Conservation (phyloP, 1,140 invertebrate species). For the Bradynema listronoti region DNA sequence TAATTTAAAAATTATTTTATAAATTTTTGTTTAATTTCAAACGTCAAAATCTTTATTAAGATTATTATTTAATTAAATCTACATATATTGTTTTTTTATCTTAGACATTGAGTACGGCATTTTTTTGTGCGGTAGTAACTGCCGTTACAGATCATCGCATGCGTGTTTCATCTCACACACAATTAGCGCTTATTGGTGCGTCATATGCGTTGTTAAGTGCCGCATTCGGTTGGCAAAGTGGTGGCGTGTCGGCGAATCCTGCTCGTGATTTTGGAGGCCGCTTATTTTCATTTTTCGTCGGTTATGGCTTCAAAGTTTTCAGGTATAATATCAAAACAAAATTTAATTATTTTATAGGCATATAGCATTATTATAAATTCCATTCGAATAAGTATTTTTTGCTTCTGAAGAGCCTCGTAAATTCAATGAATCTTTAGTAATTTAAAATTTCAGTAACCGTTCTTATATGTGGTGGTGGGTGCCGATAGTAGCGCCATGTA, state of each 20-base stretch:
- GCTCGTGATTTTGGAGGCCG: no score
- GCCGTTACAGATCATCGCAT: neutral
- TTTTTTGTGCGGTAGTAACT: conserved; percentile 49
- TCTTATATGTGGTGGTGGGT: conserved; percentile 61
- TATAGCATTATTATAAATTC: neutral
- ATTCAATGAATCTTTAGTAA: neutral
- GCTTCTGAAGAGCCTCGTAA: neutral
- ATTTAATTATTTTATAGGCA: neutral
- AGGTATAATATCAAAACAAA: neutral
- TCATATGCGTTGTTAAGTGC: no score
- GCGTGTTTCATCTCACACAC: no score
- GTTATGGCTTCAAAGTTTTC: no score
- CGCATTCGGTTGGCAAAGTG: no score
- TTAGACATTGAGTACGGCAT: conserved; percentile 2
- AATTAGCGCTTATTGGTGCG: no score
- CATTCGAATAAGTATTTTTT: neutral
- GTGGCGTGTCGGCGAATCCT: no score
- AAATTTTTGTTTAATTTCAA: conserved; percentile 8
- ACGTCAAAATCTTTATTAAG: neutral
- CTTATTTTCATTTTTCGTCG: no score
- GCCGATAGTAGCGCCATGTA: conserved; percentile 62
- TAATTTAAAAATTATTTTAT: neutral
- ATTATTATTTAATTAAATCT: neutral
- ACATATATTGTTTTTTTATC: neutral
- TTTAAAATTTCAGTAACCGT: conserved; percentile 55